Percentiles rank a stretch among this genome's conserved stretches.
These are phyloP conservation scores for Syngnathus acus DNA, from an alignment of 2,797 vertebrate genomes.

Conservation along the genomic window DNA sequence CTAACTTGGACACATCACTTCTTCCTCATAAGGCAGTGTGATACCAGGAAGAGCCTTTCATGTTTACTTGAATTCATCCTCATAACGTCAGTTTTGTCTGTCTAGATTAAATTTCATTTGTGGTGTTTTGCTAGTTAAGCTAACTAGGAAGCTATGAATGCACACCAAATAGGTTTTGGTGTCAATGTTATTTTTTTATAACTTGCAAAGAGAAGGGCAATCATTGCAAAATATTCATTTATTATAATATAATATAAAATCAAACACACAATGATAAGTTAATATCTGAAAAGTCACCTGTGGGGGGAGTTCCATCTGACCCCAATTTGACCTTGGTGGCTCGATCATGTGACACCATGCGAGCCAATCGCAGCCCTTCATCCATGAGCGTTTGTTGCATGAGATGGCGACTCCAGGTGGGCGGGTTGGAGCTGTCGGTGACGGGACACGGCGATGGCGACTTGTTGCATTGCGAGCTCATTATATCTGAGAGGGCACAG, in stretches of 20 bases:
- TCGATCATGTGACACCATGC: constrained; percentile 88
- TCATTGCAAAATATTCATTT: constrained; percentile 15
- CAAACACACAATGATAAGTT: constrained; percentile 18
- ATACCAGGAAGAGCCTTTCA: not conserved
- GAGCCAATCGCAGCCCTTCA: constrained; percentile 91
- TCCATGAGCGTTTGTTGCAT: constrained; percentile 97
- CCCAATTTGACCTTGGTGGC: constrained; percentile 78
- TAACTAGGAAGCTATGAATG: not conserved
- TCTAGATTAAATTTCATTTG: not conserved
- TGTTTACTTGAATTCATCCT: not conserved
- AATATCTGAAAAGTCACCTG: constrained; percentile 73
- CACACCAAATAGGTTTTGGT: not conserved
- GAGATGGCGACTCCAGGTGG: constrained; percentile 90
- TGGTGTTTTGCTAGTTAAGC: not conserved
- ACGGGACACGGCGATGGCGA: constrained; percentile 77
- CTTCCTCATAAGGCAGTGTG: constrained; percentile 9
- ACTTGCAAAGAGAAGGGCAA: constrained; percentile 8
- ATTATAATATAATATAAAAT: constrained; percentile 14
- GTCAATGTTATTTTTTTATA: not conserved
- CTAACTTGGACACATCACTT: not conserved
- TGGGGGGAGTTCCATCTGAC: constrained; percentile 72
- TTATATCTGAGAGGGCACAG: constrained; percentile 61
- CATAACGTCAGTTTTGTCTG: not conserved
- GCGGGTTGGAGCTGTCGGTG: constrained; percentile 74
- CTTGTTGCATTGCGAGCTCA: constrained; percentile 70